Base-by-base conservation (phyloP, 2,888 invertebrate genomes). In the Synanthedon formicaeformis region DNA sequence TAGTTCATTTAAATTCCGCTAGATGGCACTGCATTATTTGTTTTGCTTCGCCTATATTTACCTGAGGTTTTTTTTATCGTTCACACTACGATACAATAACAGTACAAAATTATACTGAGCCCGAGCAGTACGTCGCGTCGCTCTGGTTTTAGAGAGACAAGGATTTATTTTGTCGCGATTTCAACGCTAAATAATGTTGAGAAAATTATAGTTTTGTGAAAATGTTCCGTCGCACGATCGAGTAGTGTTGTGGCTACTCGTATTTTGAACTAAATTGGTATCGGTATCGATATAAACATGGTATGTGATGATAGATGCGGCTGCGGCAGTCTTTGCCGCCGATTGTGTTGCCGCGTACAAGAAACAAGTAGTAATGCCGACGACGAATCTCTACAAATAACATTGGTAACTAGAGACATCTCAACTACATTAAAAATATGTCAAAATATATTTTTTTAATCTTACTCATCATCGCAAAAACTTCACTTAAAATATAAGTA, bases 291-390 rank as follows among this genome's bases (percentile, higher is more conserved):
- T 34, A 34, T 34, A 12, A 58, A 48, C 50, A 69, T 73, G 83
- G 82, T 79, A 58, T 76, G 79, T 55, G 71, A 66, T 48, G 70
- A 68, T 55, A 71, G 69, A 64, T 82, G 83, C 61, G 70, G 75
- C 41, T 85, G 85, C 60, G 69, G 77, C 55, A 74, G 75, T 34
- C 71, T 82, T 58, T 85, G 85, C 61, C 75, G 76, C 50, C 75
- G 78, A 57, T 57, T 85, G 55, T 82, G 83, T 67, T 83, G 83
- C 63, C 77, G 81, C 55, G 58, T 64, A 27, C 67, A 64, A 23
- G 60, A 66, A 10, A 60, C 71, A 49, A 62, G 58, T 41, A 45
- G 48, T 53, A 48, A 50, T 10, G 34, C 64, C 49, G 58, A 55
- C 18, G 67, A 67, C 52, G 66, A 68, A 50, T 60, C 65, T 50